Evolutionary conservation across 2,888 invertebrate species (phyloP), one percentile per base, ranked within the genome.

Genomic region (Lasioglossum zephyrum): DNA sequence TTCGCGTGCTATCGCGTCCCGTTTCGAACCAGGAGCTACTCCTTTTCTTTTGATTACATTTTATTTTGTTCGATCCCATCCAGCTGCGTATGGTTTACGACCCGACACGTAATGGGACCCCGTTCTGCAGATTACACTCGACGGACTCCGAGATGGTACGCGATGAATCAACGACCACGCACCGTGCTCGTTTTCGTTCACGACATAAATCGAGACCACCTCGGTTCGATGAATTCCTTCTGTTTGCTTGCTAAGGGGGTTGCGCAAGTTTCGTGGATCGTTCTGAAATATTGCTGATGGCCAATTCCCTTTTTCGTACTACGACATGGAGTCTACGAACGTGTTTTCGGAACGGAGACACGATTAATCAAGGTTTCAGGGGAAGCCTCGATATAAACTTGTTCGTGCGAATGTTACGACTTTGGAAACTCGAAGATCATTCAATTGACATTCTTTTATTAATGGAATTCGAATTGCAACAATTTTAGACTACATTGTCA

Each of bases 61-160:
- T 84, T 84, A 81, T 82, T 81, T 76, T 76, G 41, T 53, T 77
- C 63, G 73, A 47, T 77, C 74, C 31, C 60, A 39, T 75, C 77
- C 31, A 60, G 36, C 39, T 74, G 57, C 82, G 76, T 78, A 86
- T 86, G 82, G 73, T 86, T 87, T 86, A 82, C 86, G 86, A 80
- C 44, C 80, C 86, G 49, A 78, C 82, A 57, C 69, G 86, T 86
- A 86, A 86, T 87, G 78, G 86, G 22, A 36, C 47, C 66, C 47
- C 66, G 57, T 66, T 53, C 39, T 44, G 44, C 74, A 74, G 79
- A 76, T 86, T 86, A 86, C 78, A 72, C 31, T 57, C 26, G 66
- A 53, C 36, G 44, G 73, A 47, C 44, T 73, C 49, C 57, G n/a
- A 57, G 31, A 2, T 74, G 49, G 63, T 63, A 78, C 78, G 31